Conservation (phyloP, 2,113 vertebrate species). For the Platichthys stellatus region DNA sequence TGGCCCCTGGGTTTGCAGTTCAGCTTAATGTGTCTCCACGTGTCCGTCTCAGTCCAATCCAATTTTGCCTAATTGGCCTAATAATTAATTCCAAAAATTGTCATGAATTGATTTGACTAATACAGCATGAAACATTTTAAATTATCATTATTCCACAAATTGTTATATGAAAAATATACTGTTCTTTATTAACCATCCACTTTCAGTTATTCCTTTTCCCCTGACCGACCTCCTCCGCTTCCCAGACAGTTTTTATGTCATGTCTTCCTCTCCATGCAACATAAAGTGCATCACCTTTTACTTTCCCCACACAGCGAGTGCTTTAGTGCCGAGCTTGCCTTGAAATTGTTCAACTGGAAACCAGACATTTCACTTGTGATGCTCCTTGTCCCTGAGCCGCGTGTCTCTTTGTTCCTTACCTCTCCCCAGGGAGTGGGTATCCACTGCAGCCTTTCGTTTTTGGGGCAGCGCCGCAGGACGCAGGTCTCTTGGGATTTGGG, state of each 20-base stretch:
- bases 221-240: not conserved
- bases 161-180: not conserved
- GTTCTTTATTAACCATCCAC: not conserved
- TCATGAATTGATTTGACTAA: no score
- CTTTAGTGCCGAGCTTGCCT: not conserved
- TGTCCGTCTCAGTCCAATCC: no score
- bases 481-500: slow-evolving; percentile 91
- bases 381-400: not conserved
- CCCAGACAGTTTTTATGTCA: not conserved
- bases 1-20: no score
- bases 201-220: not conserved
- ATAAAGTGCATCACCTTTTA: not conserved
- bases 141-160: not conserved
- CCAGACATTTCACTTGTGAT: not conserved
- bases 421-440: slow-evolving; percentile 89
- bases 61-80: no score
- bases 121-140: no score
- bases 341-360: not conserved
- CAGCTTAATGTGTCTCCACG: no score
- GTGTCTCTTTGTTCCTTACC: slow-evolving; percentile 76
- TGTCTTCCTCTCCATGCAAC: not conserved
- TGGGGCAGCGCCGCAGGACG: slow-evolving; percentile 91
- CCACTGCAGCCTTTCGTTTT: slow-evolving; percentile 92
- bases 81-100: no score
- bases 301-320: not conserved